These are phyloP conservation scores for Daktulosphaira vitifoliae DNA, from an alignment of 1,140 invertebrate genomes.

Conservation along the genomic window DNA sequence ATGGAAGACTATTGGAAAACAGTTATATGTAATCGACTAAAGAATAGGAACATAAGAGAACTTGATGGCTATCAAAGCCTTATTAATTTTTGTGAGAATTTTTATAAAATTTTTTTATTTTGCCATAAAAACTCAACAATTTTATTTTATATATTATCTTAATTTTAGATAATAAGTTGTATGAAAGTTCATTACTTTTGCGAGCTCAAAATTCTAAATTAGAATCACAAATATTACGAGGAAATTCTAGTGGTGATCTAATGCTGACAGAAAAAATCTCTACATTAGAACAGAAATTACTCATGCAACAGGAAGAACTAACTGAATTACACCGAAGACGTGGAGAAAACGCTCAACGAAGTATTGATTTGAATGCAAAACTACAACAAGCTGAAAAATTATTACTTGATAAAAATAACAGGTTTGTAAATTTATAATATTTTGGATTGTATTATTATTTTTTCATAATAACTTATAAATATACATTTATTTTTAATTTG, in stretches of 20 bases:
- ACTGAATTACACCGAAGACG: constrained; percentile 78
- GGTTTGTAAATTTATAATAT: constrained; percentile 48
- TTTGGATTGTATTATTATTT: background rate
- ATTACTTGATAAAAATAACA: constrained; percentile 59
- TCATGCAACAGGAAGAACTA: constrained; percentile 82
- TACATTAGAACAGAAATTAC: constrained; percentile 72
- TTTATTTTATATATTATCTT: background rate
- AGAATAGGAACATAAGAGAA: constrained; percentile 7
- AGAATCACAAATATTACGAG: constrained; percentile 19
- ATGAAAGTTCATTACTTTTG: constrained; percentile 9
- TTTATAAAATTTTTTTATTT: background rate
- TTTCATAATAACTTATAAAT: too few species aligned
- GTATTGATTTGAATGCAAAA: constrained; percentile 78
- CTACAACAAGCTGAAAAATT: constrained; percentile 78
- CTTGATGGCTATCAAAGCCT: background rate
- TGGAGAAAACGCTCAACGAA: constrained; percentile 86
- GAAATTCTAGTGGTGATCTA: constrained; percentile 1
- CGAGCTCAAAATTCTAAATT: background rate
- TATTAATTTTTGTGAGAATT: constrained; percentile 13
- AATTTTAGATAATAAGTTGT: constrained; percentile 14
- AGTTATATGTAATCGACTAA: background rate
- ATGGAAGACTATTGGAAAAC: constrained; percentile 16
- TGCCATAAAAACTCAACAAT: background rate
- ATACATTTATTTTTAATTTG: too few species aligned
- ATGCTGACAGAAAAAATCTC: constrained; percentile 46